Evolutionary conservation across 1,140 invertebrate genomes (phyloP).

Genomic region (Zaprionus davidi): DNA sequence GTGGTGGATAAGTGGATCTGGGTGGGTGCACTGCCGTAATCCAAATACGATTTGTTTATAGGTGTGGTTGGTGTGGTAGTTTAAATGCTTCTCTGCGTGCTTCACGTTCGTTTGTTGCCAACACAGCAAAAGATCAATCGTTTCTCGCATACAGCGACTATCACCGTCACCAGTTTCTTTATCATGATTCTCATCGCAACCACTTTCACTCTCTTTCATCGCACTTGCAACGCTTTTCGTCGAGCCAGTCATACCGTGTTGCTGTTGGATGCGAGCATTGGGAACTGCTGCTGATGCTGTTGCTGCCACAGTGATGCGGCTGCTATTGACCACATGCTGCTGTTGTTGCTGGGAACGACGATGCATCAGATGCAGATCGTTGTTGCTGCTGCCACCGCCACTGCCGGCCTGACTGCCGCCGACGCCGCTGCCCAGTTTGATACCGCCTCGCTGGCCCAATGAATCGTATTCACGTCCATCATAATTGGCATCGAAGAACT

Average conservation of each 20-base stretch:
- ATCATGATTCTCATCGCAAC: conserved; percentile 9
- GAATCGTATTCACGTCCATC: conserved; percentile 98
- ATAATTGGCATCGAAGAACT: conserved; percentile 99
- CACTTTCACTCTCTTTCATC: conserved; percentile 12
- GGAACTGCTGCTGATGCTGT: background rate
- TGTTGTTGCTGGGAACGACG: conserved; percentile 84
- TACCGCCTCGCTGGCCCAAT: conserved; percentile 91
- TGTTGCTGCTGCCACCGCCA: conserved; percentile 67
- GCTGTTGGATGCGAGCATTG: background rate
- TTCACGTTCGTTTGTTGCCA: conserved; percentile 46
- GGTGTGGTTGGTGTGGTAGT: conserved; percentile 1
- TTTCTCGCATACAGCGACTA: conserved; percentile 34
- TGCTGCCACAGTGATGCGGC: conserved; percentile 3
- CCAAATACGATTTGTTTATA: background rate
- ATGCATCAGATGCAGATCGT: conserved; percentile 84
- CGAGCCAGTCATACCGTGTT: conserved; percentile 34
- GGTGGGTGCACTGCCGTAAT: background rate
- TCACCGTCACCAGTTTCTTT: conserved; percentile 42
- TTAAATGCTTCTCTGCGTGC: conserved; percentile 28
- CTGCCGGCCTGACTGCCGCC: conserved; percentile 66
- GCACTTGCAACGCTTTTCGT: conserved; percentile 26
- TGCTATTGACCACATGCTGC: conserved; percentile 59
- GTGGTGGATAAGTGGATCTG: conserved; percentile 10
- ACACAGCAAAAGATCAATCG: conserved; percentile 17
- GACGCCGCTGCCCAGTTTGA: conserved; percentile 87